Conservation (phyloP, 2,113 vertebrate species). For the Lethenteron reissneri region DNA sequence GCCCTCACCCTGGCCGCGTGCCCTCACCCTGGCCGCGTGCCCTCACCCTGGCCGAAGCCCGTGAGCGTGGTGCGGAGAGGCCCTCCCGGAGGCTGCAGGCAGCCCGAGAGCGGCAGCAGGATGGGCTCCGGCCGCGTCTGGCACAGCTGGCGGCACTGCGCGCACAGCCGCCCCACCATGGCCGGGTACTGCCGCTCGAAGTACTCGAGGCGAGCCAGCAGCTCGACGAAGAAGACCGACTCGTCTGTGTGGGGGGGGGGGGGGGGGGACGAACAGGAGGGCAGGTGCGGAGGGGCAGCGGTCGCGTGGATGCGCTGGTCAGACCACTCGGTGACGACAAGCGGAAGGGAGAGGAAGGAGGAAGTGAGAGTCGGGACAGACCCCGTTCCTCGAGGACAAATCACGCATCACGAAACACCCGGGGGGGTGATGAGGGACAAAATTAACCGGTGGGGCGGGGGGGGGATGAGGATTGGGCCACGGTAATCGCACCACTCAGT, state of each 20-base stretch:
- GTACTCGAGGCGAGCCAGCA: constrained; percentile 27
- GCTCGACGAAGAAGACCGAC: constrained; percentile 26
- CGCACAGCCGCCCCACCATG: constrained; percentile 29
- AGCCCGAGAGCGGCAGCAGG: constrained; percentile 28
- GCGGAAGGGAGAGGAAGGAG: too few species aligned
- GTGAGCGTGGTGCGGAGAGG: constrained; percentile 23
- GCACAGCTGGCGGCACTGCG: constrained; percentile 30
- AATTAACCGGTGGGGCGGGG: too few species aligned
- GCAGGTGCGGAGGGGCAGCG: too few species aligned
- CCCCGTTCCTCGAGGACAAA: too few species aligned
- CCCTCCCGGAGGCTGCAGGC: constrained; percentile 34
- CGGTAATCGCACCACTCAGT: too few species aligned
- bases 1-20: constrained; percentile 22
- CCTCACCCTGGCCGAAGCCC: constrained; percentile 25
- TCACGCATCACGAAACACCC: too few species aligned
- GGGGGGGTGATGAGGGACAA: too few species aligned
- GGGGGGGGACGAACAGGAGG: too few species aligned
- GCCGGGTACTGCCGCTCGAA: constrained; percentile 17
- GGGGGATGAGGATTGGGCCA: too few species aligned
- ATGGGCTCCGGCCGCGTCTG: constrained; percentile 20
- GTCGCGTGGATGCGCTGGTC: too few species aligned
- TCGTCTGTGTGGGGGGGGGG: constrained; percentile 18
- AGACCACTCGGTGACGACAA: too few species aligned
- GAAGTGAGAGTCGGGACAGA: too few species aligned
- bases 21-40: constrained; percentile 21